phyloP scores from a whole-genome alignment of 2,797 vertebrate genomes.

The Rhyacichthys aspro region DNA sequence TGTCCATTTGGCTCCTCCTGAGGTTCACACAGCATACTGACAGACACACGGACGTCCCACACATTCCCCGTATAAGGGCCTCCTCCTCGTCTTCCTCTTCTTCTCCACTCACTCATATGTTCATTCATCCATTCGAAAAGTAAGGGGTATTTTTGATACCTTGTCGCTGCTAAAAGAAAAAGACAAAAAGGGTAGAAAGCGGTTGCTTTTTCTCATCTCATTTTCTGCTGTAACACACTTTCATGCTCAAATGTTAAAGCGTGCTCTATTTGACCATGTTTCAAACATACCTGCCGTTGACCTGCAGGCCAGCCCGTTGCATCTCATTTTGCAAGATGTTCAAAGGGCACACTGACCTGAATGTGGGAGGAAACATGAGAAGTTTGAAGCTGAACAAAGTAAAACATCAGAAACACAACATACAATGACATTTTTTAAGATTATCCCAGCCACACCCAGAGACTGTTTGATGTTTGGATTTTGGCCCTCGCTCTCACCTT shows the following conservation, averaged over 20 bases:
- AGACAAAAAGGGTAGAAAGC: conserved; percentile 23
- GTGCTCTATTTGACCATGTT: conserved; percentile 8
- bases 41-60: conserved; percentile 51
- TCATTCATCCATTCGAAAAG: conserved; percentile 68
- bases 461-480: not conserved
- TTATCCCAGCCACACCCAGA: fast-evolving
- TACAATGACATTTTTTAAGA: not conserved
- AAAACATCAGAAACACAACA: conserved; percentile 3
- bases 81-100: conserved; percentile 14
- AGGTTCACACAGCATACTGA: conserved; percentile 52
- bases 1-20: conserved; percentile 22
- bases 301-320: conserved; percentile 61
- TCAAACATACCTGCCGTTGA: conserved; percentile 72
- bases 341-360: conserved; percentile 97
- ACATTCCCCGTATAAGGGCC: conserved; percentile 25
- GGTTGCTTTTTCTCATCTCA: conserved; percentile 5
- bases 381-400: conserved; percentile 20
- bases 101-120: conserved; percentile 56
- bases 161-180: conserved; percentile 53
- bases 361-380: conserved; percentile 21
- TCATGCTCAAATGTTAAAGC: no score
- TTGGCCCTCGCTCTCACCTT: not conserved
- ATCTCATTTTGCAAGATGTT: conserved; percentile 96
- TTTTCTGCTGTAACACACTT: no score
- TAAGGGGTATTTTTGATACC: conserved; percentile 53